Evolutionary conservation across 2,888 invertebrate species (phyloP), one percentile per base, ranked within the genome.

Genomic region (Drosophila ezoana): DNA sequence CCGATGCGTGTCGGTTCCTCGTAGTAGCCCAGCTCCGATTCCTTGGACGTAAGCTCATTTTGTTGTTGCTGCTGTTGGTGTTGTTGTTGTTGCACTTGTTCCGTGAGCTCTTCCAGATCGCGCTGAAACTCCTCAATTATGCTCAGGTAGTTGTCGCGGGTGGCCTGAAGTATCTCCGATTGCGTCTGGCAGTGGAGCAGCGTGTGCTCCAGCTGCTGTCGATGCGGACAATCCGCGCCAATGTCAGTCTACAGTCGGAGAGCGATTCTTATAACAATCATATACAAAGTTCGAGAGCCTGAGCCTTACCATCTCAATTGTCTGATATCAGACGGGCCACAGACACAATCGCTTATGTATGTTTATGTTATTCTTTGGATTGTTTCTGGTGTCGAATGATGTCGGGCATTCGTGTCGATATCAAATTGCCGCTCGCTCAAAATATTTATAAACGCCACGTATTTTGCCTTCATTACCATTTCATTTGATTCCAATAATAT

Each of bases 61-160:
- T 83, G 81, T 40, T 89, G 73, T 11, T 80, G 65, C 37, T 88
- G 65, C 0, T 78, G 60, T 54, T 78, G 62, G 13, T 75, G 79
- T 37, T 90, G 90, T 14, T 89, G 89, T 63, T 85, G 80, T 38
- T 81, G 84, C 64, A 92, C 89, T 66, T 92, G 91, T 40, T 78
- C 81, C 9, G 91, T 91, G 33, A 92, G 81, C 58, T 82, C 87
- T 5, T 90, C 89, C 14, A 92, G 73, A 69, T 92, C 92, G 18
- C 77, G 81, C 41, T 90, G 91, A 35, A 92, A 82, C 57, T 92
- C 92, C 71, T 87, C 90, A 41, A 92, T 91, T 1, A 92, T 90
- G 78, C 87, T 87, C n/a, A 90, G 66, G 74, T 92, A 92, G 28
- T 89, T 89, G 32, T 85, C 90, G 18, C 89, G 87, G 4, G 89